Evolutionary conservation across 2,797 vertebrate genomes (phyloP).

Genomic region (Chanos chanos): DNA sequence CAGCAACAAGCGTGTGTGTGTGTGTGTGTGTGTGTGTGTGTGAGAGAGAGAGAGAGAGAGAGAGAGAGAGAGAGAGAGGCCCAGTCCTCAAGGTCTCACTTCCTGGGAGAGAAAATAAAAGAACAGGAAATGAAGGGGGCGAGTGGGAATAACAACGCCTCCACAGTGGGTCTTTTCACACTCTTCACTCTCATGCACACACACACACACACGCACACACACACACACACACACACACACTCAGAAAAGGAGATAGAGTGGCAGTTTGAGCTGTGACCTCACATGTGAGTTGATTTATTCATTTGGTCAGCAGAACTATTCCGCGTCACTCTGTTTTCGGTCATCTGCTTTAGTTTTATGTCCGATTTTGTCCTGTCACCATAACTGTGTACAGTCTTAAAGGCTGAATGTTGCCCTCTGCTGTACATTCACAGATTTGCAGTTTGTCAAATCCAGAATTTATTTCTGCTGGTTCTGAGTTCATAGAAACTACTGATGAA

Average conservation of each 20-base stretch:
- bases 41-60: slow-evolving; percentile 20
- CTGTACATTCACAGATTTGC: slow-evolving; percentile 27
- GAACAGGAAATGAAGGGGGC: slow-evolving; percentile 51
- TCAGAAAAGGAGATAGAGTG: slow-evolving; percentile 4
- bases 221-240: neutral
- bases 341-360: slow-evolving; percentile 8
- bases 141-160: slow-evolving; percentile 47
- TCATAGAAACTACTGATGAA: too few relatives aligned
- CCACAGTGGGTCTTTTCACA: slow-evolving; percentile 60
- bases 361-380: neutral
- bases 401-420: slow-evolving; percentile 37
- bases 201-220: slow-evolving; percentile 14
- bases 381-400: neutral
- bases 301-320: neutral
- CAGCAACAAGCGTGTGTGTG: slow-evolving; percentile 21
- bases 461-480: neutral
- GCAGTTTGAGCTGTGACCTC: too few relatives aligned
- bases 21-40: slow-evolving; percentile 26
- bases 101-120: slow-evolving; percentile 66
- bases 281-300: slow-evolving; percentile 17
- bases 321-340: slow-evolving; percentile 12
- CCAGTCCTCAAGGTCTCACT: slow-evolving; percentile 51
- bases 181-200: slow-evolving; percentile 12
- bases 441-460: too few relatives aligned
- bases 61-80: slow-evolving; percentile 15